These are phyloP conservation scores for Sacculina carcini DNA, from an alignment of 2,888 invertebrate genomes.

Conservation along the genomic window DNA sequence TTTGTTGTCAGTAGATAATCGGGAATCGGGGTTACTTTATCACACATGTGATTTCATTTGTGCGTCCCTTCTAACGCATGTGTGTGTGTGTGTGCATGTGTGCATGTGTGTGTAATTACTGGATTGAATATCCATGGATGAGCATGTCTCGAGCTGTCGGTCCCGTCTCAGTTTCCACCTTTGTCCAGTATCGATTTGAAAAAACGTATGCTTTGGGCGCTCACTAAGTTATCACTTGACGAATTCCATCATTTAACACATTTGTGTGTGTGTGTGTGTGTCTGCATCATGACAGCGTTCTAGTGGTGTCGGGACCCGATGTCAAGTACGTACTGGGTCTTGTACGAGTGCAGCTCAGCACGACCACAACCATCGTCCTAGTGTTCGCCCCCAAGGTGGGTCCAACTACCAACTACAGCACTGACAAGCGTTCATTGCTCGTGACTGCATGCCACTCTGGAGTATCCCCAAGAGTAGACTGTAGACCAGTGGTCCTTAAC, in stretches of 20 bases:
- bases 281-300: too few relatives aligned
- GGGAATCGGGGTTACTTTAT: too few relatives aligned
- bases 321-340: conserved; percentile 76
- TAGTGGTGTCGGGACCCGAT: conserved; percentile 73
- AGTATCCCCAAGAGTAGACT: too few relatives aligned
- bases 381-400: conserved; percentile 62
- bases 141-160: background rate
- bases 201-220: too few relatives aligned
- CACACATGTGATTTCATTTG: background rate
- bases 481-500: too few relatives aligned
- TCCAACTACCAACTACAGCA: too few relatives aligned
- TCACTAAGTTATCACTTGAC: too few relatives aligned
- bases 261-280: background rate
- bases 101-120: background rate
- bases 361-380: conserved; percentile 54
- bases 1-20: too few relatives aligned
- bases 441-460: too few relatives aligned
- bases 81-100: background rate
- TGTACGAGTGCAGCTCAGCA: conserved; percentile 68
- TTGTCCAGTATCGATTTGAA: too few relatives aligned
- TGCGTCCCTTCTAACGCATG: background rate
- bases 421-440: too few relatives aligned
- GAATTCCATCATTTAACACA: background rate
- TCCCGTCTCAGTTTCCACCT: too few relatives aligned
- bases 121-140: background rate